phyloP scores from a whole-genome alignment of 1,140 invertebrate species.

The Anastatus disparis region DNA sequence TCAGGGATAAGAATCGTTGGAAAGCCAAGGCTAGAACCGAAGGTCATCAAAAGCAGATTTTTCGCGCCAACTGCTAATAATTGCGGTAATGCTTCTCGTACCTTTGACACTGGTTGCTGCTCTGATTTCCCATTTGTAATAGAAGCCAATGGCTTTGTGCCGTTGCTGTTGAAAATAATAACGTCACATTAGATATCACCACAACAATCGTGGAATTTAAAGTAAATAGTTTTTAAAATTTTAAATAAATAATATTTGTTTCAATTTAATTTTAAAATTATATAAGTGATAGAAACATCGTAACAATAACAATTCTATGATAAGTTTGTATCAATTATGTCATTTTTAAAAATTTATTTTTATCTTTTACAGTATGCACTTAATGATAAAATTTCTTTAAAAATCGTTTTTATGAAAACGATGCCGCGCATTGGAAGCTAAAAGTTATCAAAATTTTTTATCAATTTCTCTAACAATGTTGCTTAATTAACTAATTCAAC shows the following conservation, averaged over 20 bases:
- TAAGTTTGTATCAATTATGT: too few relatives aligned
- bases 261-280: background rate
- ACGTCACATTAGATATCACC: background rate
- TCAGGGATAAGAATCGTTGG: conserved; percentile 81
- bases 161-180: conserved; percentile 47
- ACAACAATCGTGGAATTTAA: background rate
- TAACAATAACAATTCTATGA: too few relatives aligned
- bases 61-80: conserved; percentile 73
- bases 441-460: too few relatives aligned
- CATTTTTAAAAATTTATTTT: too few relatives aligned
- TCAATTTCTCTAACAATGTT: too few relatives aligned
- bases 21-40: conserved; percentile 81
- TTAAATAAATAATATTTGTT: background rate
- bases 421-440: too few relatives aligned
- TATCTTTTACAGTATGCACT: too few relatives aligned
- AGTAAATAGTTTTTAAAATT: background rate
- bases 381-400: too few relatives aligned
- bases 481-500: too few relatives aligned
- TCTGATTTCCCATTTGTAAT: conserved; percentile 40
- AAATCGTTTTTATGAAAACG: too few relatives aligned
- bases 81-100: conserved; percentile 70
- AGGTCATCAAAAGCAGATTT: conserved; percentile 73
- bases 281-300: background rate
- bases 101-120: conserved; percentile 51
- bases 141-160: conserved; percentile 40